These are phyloP conservation scores for Porites lobata DNA, from an alignment of 92 coral and sea anemone species.

Conservation along the genomic window DNA sequence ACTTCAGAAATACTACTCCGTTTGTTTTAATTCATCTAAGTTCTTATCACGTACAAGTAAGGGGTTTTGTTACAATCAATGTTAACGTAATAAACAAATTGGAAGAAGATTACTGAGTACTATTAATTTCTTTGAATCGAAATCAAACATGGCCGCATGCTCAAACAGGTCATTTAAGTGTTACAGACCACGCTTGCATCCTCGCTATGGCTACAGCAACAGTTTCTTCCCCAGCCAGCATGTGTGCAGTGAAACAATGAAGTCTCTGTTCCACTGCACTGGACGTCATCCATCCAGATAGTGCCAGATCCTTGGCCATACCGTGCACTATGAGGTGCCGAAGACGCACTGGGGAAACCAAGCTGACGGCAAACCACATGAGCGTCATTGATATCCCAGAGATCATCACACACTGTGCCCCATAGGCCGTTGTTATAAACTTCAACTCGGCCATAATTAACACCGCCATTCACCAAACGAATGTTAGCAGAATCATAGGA, in stretches of 20 bases:
- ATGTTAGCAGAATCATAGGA: neutral
- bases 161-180: neutral
- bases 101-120: too few species aligned
- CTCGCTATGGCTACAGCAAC: neutral
- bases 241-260: neutral
- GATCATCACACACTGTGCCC: conserved; percentile 19
- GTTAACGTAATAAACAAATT: too few species aligned
- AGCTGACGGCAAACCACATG: conserved; percentile 5
- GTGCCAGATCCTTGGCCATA: conserved; percentile 1
- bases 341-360: neutral
- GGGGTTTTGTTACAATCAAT: too few species aligned
- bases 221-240: neutral
- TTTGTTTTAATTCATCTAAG: too few species aligned
- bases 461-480: neutral
- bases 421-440: neutral
- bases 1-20: too few species aligned
- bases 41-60: too few species aligned
- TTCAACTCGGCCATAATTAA: conserved; percentile 12
- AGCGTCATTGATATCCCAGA: conserved; percentile 5
- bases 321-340: neutral
- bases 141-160: too few species aligned
- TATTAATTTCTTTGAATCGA: too few species aligned
- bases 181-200: neutral
- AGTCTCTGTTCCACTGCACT: neutral
- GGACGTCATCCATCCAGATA: neutral